Percentiles rank a stretch among this genome's conserved stretches.
phyloP scores from a whole-genome alignment of 2,113 vertebrate species.

The Rhea pennata region DNA sequence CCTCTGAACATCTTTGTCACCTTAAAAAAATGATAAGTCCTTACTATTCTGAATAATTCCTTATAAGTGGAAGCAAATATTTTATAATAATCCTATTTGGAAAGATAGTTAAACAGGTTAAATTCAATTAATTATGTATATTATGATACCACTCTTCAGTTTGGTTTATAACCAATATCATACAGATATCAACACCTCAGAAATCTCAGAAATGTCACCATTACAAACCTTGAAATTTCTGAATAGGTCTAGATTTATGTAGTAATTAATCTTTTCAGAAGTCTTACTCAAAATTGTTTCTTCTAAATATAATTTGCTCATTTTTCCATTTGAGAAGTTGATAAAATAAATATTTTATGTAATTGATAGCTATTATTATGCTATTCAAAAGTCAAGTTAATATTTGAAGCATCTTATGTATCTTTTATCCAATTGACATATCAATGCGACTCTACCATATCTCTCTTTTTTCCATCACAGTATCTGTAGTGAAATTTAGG shows the following conservation, averaged over 20 bases:
- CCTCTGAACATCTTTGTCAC: no score
- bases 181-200: background rate
- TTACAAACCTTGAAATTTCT: background rate
- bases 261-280: background rate
- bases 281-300: fast-evolving
- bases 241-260: background rate
- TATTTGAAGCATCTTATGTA: conserved; percentile 24
- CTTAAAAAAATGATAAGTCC: fast-evolving
- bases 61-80: background rate
- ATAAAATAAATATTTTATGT: background rate
- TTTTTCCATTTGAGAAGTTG: background rate
- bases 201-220: background rate
- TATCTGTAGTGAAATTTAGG: conserved; percentile 62
- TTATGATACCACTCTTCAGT: background rate
- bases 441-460: conserved; percentile 56
- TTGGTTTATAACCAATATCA: background rate
- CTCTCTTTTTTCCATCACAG: conserved; percentile 18
- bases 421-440: conserved; percentile 60
- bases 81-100: background rate
- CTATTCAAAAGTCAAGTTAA: background rate
- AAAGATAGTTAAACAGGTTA: background rate
- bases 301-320: background rate
- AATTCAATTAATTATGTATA: background rate
- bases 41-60: background rate
- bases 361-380: background rate